Base-by-base conservation (phyloP, 2,113 vertebrate genomes). In the Verasper variegatus region DNA sequence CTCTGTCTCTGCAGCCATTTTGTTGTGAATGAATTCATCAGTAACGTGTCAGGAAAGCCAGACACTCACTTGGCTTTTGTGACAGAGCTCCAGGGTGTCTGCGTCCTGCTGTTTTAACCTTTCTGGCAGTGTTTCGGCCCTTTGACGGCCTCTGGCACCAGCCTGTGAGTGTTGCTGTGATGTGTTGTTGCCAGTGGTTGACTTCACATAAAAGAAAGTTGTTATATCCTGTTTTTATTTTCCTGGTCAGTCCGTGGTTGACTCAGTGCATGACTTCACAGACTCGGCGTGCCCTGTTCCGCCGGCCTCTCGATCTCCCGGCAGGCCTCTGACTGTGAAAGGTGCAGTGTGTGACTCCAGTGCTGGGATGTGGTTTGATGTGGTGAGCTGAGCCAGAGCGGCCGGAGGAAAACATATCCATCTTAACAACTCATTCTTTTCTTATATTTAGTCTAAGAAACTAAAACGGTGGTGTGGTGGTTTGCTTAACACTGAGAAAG, bases 1-100 rank as follows among this genome's bases (percentile, higher is more conserved):
- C 12, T 24, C 24, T 7, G 20, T 14, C 55, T 45, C 37, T 49
- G 15, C 81, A 90, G 89, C 86, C 88, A 90, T 93, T 92, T 92
- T 91, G 83, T 86, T 71, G 37, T 47, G 42, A 73, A 84, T 77
- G 17, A 79, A 85, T 66, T 23, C 51, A 75, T 60, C 51, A 56
- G 49, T 35, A 17, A 59, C 24, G 40, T 68, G 47, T 73, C 76
- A 74, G 11, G 60, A 68, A 57, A 57, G 45, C 45, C 70, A 59
- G 35, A 59, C 37, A 15, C 23, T 27, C 26, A 55, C 45, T 54
- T 13, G n/a, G 23, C 60, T 59, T 76, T 52, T 59, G 21, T 69
- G 51, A 76, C 42, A 58, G 24, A 27, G 27, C 62, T 58, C 15
- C 52, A 57, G 57, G 54, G 49, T 40, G 60, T 78, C 27, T 40